Base-by-base conservation (phyloP, 2,888 invertebrate genomes). In the Osmoderma eremita region DNA sequence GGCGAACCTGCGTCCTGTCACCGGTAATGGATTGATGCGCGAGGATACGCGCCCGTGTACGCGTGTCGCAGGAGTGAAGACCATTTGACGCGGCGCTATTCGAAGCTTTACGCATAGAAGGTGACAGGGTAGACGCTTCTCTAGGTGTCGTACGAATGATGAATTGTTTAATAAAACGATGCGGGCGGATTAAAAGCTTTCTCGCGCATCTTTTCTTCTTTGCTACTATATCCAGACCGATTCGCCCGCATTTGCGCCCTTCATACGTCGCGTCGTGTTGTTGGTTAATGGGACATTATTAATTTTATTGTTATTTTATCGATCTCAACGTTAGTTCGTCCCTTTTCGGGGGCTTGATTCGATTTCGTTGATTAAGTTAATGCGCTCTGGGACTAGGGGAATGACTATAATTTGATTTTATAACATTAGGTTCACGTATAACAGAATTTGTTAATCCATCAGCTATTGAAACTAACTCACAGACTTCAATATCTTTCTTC, bases 151-250 rank as follows among this genome's bases (percentile, higher is more conserved):
- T 64, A 45, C 41, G 13, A 53, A 64, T 64, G 63, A 64, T 64
- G 63, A 64, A 64, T 64, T 64, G 63, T 53, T 64, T 64, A 53
- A 64, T 64, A 64, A 64, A 53, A 53, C 63, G 51, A 64, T 53
- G 53, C 63, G 63, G 63, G 63, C 63, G 50, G 42, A 53, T 64
- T 64, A 64, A 64, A 20, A 30, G 24, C 17, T 61, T 61, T 30
- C 53, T 48, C 62, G 48, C 36, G 50, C 45, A 42, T 64, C 41
- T 64, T 64, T 50, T 39, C 45, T 39, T 64, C 63, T 18, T 64
- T 64, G 42, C 30, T 15, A 10, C 45, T 24, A 10, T 45, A 30
- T 39, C 22, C 22, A 56, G 22, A 22, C 39, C 42, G 30, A 12
- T 13, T 61, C 15, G 45, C 58, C 58, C 58, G 58, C 58, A 61